A percentile compares a stretch with the other conserved stretches of the same genome.
Conservation (phyloP, 2,888 invertebrate species). For the Odontothrips loti region DNA sequence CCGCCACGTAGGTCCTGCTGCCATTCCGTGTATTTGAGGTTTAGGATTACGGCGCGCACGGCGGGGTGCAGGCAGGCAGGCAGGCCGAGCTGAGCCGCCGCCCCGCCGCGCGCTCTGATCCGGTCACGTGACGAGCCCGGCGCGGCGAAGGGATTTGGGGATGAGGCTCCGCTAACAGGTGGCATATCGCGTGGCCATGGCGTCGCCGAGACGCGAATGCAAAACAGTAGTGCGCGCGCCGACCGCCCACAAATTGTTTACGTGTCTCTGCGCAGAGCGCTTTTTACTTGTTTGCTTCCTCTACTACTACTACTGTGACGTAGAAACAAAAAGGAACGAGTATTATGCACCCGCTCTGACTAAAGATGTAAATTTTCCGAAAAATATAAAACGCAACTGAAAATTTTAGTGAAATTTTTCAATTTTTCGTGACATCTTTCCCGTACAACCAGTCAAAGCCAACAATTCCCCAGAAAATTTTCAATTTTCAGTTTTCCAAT, state of each 20-base stretch:
- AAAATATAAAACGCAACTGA: too few relatives aligned
- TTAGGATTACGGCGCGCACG: neutral
- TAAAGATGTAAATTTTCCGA: too few relatives aligned
- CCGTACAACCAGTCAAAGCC: too few relatives aligned
- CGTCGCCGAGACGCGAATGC: neutral
- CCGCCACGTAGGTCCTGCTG: neutral
- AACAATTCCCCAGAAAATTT: too few relatives aligned
- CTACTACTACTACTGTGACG: too few relatives aligned
- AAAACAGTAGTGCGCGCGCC: neutral
- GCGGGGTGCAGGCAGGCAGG: neutral
- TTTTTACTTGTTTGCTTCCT: neutral
- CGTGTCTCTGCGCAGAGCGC: neutral
- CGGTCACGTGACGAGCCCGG: constrained; percentile 10
- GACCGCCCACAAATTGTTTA: constrained; percentile 7
- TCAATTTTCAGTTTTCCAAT: too few relatives aligned
- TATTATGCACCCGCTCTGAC: too few relatives aligned
- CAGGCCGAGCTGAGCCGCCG: neutral
- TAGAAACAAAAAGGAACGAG: too few relatives aligned
- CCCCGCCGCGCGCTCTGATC: neutral
- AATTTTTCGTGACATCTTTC: too few relatives aligned
- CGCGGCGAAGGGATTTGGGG: neutral
- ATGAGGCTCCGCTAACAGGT: constrained; percentile 15
- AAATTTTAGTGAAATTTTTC: too few relatives aligned
- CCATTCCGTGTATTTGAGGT: constrained; percentile 20
- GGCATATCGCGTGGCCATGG: neutral